Percentiles rank a stretch among this genome's conserved stretches.
phyloP scores from a whole-genome alignment of 37 sponge, comb jelly and placozoan genomes.

The Ephydatia muelleri region DNA sequence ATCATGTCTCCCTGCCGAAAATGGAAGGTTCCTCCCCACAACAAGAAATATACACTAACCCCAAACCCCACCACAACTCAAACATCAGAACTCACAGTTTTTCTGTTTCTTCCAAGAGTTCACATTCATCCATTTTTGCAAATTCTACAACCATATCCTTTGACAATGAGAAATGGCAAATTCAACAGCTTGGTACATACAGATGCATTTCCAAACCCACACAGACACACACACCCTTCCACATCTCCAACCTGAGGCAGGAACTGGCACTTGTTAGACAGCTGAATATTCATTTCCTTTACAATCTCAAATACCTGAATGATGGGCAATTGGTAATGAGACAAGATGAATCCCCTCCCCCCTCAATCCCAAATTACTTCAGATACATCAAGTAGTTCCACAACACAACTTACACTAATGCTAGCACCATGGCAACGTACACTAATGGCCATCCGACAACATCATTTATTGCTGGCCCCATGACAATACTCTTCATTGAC shows the following conservation, averaged over 20 bases:
- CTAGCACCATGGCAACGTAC: neutral
- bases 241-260: conserved; percentile 94
- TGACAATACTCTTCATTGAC: neutral
- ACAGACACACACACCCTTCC: no score
- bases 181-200: neutral
- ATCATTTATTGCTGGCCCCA: neutral
- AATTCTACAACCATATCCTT: conserved; percentile 98
- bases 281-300: conserved; percentile 78
- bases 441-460: neutral
- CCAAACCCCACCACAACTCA: no score
- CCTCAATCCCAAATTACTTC: no score
- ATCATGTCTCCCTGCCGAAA: no score
- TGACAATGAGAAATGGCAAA: neutral
- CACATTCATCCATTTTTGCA: conserved; percentile 85
- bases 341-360: no score
- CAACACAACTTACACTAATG: neutral
- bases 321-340: no score
- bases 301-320: conserved; percentile 70
- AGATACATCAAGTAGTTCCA: neutral
- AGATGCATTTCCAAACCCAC: no score
- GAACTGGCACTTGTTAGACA: conserved; percentile 96
- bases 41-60: no score
- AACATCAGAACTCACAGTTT: conserved; percentile 73
- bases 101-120: conserved; percentile 90
- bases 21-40: no score